Base-by-base conservation (phyloP, 2,797 vertebrate genomes). In the Esox masquinongy region DNA sequence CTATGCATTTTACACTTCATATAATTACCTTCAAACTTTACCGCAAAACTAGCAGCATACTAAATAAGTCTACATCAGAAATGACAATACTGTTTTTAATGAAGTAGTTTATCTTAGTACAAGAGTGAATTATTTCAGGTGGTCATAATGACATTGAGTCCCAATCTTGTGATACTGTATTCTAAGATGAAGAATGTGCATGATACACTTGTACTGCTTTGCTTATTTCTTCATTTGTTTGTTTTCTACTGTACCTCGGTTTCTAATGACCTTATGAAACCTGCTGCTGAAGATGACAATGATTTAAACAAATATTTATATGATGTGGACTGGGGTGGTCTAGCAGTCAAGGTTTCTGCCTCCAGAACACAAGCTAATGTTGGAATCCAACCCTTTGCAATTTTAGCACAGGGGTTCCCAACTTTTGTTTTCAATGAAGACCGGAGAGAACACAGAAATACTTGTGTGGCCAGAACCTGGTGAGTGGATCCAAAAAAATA, bases 1-100 rank as follows among this genome's bases (percentile, higher is more conserved):
- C 88, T 91, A 90, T 91, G 87, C 90, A 90, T 89, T 81, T 80
- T 77, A 80, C 81, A 76, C 39, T 81, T 79, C 75, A 81, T 79
- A 66, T 74, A 74, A 83, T 68, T n/a, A 73, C 19, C 68, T 68
- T 72, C 75, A 53, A 71, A 73, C 31, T 72, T 47, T 24, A 74
- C 36, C 74, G 64, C 66, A 29, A 47, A 73, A 66, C 12, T 47
- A 14, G 43, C 2, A 75, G 74, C 63, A 9, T 53, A 34, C 15
- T 70, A 5, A 51, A 47, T 7, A 0, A 47, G 11, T 66, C 31
- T 67, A 59, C 72, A 79, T 83, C 66, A 86, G 79, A 51, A 73
- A 80, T 73, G 69, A 67, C n/a, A 61, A 24, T 74, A 66, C 49
- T 72, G 34, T 75, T 80, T 84, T 77, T 80, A 80, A 47, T 80